phyloP scores from a whole-genome alignment of 2,797 vertebrate genomes.

The Valencia hispanica region DNA sequence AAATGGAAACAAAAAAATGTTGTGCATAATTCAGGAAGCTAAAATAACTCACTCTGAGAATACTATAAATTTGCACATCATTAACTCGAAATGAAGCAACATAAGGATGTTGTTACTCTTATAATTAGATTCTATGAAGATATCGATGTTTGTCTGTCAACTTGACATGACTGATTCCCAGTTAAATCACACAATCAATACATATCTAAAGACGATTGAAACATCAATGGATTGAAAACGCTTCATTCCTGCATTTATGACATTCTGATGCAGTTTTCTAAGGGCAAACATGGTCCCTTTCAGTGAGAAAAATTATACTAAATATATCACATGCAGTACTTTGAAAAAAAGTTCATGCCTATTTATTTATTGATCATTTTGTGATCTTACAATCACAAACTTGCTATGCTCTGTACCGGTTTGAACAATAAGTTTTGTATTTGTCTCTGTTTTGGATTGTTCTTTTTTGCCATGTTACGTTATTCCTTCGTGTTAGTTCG shows the following conservation, averaged over 20 bases:
- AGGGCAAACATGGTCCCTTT: too few relatives aligned
- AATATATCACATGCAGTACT: too few relatives aligned
- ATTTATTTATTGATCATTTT: neutral
- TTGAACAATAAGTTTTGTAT: neutral
- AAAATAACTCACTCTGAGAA: neutral
- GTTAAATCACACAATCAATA: slow-evolving; percentile 35
- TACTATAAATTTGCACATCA: slow-evolving; percentile 2
- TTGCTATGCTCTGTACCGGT: neutral
- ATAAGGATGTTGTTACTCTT: slow-evolving; percentile 11
- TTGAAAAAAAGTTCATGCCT: too few relatives aligned
- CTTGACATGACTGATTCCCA: neutral
- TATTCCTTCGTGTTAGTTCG: neutral
- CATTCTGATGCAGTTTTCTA: neutral
- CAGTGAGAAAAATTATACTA: too few relatives aligned
- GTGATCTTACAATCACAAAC: neutral
- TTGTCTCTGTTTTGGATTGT: neutral
- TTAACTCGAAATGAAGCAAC: slow-evolving; percentile 11
- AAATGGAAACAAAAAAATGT: slow-evolving; percentile 29
- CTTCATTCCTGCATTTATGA: neutral
- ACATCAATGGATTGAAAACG: slow-evolving; percentile 2
- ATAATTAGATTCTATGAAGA: slow-evolving; percentile 9
- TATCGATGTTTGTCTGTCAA: slow-evolving; percentile 26
- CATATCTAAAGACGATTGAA: neutral
- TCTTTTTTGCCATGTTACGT: neutral
- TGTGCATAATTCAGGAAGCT: slow-evolving; percentile 4